Conservation (phyloP, 64 coral and sea anemone species). For the Anthopleura sola region DNA sequence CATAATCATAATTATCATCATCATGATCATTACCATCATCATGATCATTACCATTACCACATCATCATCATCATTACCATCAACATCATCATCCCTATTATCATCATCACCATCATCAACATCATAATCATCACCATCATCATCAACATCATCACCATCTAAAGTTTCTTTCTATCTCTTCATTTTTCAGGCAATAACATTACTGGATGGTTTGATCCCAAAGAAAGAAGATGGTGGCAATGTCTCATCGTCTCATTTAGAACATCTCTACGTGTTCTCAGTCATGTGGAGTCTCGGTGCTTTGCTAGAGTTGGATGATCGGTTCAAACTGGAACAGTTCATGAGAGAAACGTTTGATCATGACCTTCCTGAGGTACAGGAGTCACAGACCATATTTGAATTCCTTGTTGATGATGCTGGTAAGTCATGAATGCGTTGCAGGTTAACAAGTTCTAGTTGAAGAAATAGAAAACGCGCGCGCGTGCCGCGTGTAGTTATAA, state of each 20-base stretch:
- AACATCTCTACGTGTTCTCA: constrained; percentile 85
- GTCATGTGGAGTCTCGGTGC: constrained; percentile 97
- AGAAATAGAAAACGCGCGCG: too few relatives aligned
- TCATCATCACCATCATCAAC: too few relatives aligned
- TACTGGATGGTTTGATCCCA: constrained; percentile 88
- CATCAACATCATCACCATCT: too few relatives aligned
- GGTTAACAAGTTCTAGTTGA: too few relatives aligned
- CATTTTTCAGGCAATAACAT: constrained; percentile 54
- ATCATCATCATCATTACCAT: too few relatives aligned
- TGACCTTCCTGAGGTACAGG: constrained; percentile 57
- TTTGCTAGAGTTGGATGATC: constrained; percentile 84
- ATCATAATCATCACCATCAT: too few relatives aligned
- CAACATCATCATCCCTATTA: too few relatives aligned
- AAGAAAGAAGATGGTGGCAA: constrained; percentile 82
- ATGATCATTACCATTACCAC: too few relatives aligned
- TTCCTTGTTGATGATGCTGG: constrained; percentile 89
- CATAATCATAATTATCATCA: too few relatives aligned
- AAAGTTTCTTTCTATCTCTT: too few relatives aligned
- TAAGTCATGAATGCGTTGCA: constrained; percentile 1
- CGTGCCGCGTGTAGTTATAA: too few relatives aligned
- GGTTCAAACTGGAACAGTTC: constrained; percentile 84
- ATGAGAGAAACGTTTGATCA: constrained; percentile 75
- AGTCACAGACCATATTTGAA: constrained; percentile 88
- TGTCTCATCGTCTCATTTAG: constrained; percentile 67
- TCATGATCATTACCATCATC: too few relatives aligned